Percentiles rank a stretch among this genome's conserved stretches.
These are phyloP conservation scores for Neoniphon sammara DNA, from an alignment of 2,797 vertebrate species.

Conservation along the genomic window DNA sequence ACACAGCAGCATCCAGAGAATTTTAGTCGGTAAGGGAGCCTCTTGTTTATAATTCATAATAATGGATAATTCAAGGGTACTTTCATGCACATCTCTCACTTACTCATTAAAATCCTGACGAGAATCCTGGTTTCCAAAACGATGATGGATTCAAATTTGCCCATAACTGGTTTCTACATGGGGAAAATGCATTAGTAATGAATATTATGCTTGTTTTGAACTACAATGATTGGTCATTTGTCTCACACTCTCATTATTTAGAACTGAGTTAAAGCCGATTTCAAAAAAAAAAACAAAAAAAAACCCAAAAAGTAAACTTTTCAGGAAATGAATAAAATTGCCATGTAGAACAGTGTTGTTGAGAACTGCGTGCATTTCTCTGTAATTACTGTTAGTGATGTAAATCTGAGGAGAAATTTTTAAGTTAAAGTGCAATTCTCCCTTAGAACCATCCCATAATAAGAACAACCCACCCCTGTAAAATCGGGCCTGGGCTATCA, in stretches of 20 bases:
- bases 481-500: too few relatives aligned
- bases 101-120: neutral
- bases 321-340: too few relatives aligned
- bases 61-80: slow-evolving; percentile 6
- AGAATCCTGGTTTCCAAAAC: neutral
- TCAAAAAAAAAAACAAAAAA: too few relatives aligned
- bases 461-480: too few relatives aligned
- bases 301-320: too few relatives aligned
- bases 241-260: neutral
- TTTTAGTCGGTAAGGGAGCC: neutral
- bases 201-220: neutral
- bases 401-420: too few relatives aligned
- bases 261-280: neutral
- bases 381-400: too few relatives aligned
- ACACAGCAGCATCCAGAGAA: neutral
- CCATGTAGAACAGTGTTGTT: too few relatives aligned
- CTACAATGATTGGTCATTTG: neutral
- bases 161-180: neutral
- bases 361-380: too few relatives aligned
- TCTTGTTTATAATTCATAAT: slow-evolving; percentile 21
- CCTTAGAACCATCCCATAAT: too few relatives aligned
- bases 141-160: neutral
- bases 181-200: neutral
- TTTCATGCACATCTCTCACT: neutral
- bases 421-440: too few relatives aligned